A percentile compares a stretch with the other conserved stretches of the same genome.
These are phyloP conservation scores for Nematostella vectensis DNA, from an alignment of 92 coral and sea anemone genomes.

Conservation along the genomic window DNA sequence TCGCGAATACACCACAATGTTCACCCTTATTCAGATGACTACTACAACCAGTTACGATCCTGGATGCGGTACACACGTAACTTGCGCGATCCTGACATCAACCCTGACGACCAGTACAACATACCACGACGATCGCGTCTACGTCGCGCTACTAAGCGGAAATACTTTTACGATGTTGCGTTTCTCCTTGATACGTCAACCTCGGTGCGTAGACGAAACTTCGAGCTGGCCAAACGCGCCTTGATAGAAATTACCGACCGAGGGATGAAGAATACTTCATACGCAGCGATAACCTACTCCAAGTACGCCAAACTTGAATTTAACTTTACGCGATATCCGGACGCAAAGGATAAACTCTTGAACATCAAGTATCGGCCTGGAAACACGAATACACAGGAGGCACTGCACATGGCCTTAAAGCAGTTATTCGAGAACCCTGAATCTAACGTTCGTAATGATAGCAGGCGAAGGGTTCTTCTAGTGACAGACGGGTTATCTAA, in stretches of 20 bases:
- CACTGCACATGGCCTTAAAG: slow-evolving; percentile 16
- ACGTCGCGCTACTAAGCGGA: too few species aligned
- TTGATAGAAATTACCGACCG: slow-evolving; percentile 21
- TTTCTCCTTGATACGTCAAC: slow-evolving; percentile 48
- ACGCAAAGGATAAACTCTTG: slow-evolving; percentile 16
- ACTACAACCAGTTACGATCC: too few species aligned
- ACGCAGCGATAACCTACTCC: slow-evolving; percentile 49
- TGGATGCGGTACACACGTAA: too few species aligned
- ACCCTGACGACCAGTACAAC: too few species aligned
- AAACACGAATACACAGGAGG: slow-evolving; percentile 42
- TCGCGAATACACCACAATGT: too few species aligned
- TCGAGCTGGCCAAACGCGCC: slow-evolving; percentile 26
- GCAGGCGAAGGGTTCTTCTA: slow-evolving; percentile 24
- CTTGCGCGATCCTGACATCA: too few species aligned
- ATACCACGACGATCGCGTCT: too few species aligned
- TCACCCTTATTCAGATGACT: too few species aligned
- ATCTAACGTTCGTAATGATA: slow-evolving; percentile 20
- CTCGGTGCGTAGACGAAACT: slow-evolving; percentile 29
- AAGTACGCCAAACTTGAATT: slow-evolving; percentile 29
- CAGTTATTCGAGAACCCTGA: slow-evolving; percentile 14
- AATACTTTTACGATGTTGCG: slow-evolving; percentile 26
- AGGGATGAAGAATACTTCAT: slow-evolving; percentile 21
- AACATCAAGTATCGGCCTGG: slow-evolving; percentile 24
- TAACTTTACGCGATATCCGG: slow-evolving; percentile 11
- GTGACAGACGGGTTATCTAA: slow-evolving; percentile 43